These are phyloP conservation scores for Dicerorhinus sumatrensis DNA, from an alignment of 2,113 vertebrate species.

Conservation along the genomic window DNA sequence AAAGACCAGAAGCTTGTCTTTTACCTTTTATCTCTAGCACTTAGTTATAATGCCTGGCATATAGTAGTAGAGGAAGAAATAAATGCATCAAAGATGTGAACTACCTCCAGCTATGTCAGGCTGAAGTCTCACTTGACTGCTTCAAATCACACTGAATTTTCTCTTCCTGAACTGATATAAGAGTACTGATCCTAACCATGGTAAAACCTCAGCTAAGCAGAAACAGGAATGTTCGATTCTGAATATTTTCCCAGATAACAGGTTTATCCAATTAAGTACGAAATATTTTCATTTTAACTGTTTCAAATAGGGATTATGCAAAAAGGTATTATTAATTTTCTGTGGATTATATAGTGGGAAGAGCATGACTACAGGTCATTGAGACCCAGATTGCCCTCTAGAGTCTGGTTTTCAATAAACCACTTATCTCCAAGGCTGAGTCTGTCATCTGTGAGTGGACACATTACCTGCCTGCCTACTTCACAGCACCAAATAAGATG, in stretches of 20 bases:
- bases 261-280: neutral
- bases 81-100: conserved; percentile 27
- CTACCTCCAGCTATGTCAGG: neutral
- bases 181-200: neutral
- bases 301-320: conserved; percentile 28
- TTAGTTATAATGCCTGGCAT: conserved; percentile 14
- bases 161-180: neutral
- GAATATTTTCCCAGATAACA: neutral
- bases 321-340: neutral
- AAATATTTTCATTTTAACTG: conserved; percentile 9
- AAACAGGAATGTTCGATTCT: neutral
- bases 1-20: conserved; percentile 38
- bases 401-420: neutral
- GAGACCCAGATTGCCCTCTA: neutral
- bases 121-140: neutral
- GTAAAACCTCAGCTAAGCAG: neutral
- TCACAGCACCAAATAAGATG: neutral
- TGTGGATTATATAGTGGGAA: neutral
- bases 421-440: neutral
- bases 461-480: neutral
- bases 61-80: conserved; percentile 18
- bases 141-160: neutral
- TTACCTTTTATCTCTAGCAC: neutral
- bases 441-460: neutral
- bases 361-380: neutral